Base-by-base conservation (phyloP, 2,113 vertebrate genomes). In the Nycticorax nycticorax region DNA sequence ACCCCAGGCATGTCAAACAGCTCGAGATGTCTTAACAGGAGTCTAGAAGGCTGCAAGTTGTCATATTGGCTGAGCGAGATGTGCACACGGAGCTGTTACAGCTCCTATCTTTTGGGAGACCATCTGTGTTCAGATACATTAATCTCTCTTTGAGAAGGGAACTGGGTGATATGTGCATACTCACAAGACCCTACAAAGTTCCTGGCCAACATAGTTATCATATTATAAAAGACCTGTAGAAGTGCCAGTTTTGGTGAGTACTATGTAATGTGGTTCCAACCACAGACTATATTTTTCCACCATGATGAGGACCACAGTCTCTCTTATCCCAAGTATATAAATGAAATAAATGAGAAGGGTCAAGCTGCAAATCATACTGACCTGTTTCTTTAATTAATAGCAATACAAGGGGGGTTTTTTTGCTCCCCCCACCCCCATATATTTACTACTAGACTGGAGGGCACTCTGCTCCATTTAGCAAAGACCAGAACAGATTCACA, bases 221-320 rank as follows among this genome's bases (percentile, higher is more conserved):
- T 45, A 69, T 89, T 89, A 85, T 69, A 94, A 50, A 79, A 69
- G 73, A 72, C 39, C 85, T 85, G 53, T 76, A 88, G 37, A 85
- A 92, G 35, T 90, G 77, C 85, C 91, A 95, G 88, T 48, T 89
- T 72, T 84, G 85, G 59, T 93, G 66, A 93, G 32, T 53, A 76
- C 37, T 93, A 52, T 80, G 72, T 80, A 89, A 95, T 85, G 81
- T 82, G 62, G 48, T 93, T 96, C 66, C 66, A 82, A 72, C 68
- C 90, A 92, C 89, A 88, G 69, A 92, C n/a, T 85, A 75, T 62
- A 21, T 93, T 79, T 89, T 91, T 80, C 62, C 59, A 41, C 76
- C 68, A 30, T 41, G 67, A 55, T 56, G 64, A 71, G 26, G 48
- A 78, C 69, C 33, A 82, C 18, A 75, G 30, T 55, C 59, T 93